These are phyloP conservation scores for Parazoanthus darwini DNA, from an alignment of 92 coral and sea anemone species.

Conservation along the genomic window DNA sequence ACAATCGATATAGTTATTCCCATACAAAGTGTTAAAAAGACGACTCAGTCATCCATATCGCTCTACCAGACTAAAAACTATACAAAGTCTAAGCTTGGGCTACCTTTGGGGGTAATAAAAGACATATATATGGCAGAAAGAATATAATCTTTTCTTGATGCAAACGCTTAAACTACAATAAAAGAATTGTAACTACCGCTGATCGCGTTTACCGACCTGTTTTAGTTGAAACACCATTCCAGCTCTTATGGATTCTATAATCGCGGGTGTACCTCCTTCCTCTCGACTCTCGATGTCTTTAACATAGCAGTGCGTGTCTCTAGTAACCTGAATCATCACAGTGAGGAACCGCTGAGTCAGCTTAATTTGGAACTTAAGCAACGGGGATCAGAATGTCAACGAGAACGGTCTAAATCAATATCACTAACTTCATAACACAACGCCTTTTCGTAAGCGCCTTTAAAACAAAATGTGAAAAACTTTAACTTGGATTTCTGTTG, in stretches of 20 bases:
- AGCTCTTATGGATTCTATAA: conserved; percentile 78
- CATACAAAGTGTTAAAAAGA: too few species aligned
- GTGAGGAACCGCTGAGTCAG: background rate
- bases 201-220: conserved; percentile 47
- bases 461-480: too few species aligned
- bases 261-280: conserved; percentile 88
- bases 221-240: conserved; percentile 82
- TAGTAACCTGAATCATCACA: conserved; percentile 58
- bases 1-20: too few species aligned
- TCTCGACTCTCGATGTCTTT: conserved; percentile 81
- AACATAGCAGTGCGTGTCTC: conserved; percentile 77
- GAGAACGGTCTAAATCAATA: background rate
- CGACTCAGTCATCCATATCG: too few species aligned
- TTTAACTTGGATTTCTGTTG: too few species aligned
- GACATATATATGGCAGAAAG: too few species aligned
- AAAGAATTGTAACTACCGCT: background rate
- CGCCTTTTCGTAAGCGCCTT: too few species aligned
- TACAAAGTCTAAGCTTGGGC: background rate
- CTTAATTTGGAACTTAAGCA: too few species aligned
- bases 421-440: too few species aligned
- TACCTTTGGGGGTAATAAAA: background rate
- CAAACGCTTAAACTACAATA: background rate
- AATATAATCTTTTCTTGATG: background rate
- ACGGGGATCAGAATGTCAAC: background rate
- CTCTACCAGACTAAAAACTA: background rate